Conservation (phyloP, 2,888 invertebrate species). For the Rosalia funebris region DNA sequence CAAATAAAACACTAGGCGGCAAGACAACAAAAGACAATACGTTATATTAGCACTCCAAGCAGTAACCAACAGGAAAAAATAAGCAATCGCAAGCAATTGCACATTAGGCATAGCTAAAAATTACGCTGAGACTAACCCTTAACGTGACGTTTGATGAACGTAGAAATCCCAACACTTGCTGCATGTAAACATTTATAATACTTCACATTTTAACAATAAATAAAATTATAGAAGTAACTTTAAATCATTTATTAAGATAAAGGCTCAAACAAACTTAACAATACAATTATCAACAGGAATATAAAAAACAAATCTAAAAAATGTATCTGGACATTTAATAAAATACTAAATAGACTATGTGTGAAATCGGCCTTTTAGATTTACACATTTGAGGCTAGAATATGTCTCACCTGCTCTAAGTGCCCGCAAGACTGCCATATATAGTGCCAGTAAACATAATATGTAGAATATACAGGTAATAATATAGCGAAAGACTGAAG, state of each 20-base stretch:
- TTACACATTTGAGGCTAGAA: too few species aligned
- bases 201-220: constrained; percentile 33
- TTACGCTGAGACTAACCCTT: constrained; percentile 60
- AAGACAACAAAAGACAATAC: constrained; percentile 42
- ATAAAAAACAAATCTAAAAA: constrained; percentile 50
- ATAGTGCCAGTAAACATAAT: too few species aligned
- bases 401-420: too few species aligned
- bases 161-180: constrained; percentile 62
- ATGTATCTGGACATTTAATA: constrained; percentile 5
- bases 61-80: constrained; percentile 55
- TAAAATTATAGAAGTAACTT: constrained; percentile 32
- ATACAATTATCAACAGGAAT: constrained; percentile 41
- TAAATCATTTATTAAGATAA: constrained; percentile 46
- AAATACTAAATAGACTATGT: neutral
- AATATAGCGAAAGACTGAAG: too few species aligned
- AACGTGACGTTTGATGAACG: constrained; percentile 61
- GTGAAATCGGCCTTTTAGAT: too few species aligned
- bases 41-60: constrained; percentile 66
- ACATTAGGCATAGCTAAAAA: constrained; percentile 50
- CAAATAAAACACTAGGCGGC: constrained; percentile 38
- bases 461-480: too few species aligned
- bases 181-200: constrained; percentile 58
- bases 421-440: too few species aligned
- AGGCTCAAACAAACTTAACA: constrained; percentile 51
- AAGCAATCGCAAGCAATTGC: constrained; percentile 47